Evolutionary conservation across 2,113 vertebrate genomes (phyloP).

Genomic region (Cyphomyrus discorhynchus): DNA sequence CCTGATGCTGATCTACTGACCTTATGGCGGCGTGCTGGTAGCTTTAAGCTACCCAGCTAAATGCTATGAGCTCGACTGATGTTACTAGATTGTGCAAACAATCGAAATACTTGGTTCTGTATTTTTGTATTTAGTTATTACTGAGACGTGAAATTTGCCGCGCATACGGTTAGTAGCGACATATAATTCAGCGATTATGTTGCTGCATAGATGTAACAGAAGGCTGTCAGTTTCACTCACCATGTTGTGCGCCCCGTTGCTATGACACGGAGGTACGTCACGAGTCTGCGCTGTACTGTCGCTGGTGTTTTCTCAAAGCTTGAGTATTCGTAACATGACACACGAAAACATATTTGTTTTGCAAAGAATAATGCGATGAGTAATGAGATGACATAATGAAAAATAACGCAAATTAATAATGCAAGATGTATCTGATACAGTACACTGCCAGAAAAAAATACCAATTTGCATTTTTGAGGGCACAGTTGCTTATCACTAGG

Average conservation of each 20-base stretch:
- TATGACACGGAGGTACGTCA: slow-evolving; percentile 38
- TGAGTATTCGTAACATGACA: background rate
- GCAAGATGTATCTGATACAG: background rate
- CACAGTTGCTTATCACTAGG: background rate
- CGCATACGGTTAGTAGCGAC: background rate
- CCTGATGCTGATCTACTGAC: background rate
- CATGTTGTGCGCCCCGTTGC: slow-evolving; percentile 44
- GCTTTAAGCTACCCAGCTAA: background rate
- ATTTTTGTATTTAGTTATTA: background rate
- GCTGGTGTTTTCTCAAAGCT: background rate
- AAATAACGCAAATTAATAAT: background rate
- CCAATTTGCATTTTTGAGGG: background rate
- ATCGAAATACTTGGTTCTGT: background rate
- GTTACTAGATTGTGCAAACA: background rate
- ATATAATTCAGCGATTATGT: background rate
- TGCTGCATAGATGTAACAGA: background rate
- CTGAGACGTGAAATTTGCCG: background rate
- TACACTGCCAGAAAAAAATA: background rate
- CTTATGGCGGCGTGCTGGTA: background rate
- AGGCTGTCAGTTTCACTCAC: slow-evolving; percentile 26
- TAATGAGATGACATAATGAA: background rate
- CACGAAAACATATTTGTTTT: background rate
- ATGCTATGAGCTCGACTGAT: background rate
- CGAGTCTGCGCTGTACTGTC: background rate
- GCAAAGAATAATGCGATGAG: background rate